These are phyloP conservation scores for Kuschelorhynchus macadamiae DNA, from an alignment of 2,888 invertebrate genomes.

Conservation along the genomic window DNA sequence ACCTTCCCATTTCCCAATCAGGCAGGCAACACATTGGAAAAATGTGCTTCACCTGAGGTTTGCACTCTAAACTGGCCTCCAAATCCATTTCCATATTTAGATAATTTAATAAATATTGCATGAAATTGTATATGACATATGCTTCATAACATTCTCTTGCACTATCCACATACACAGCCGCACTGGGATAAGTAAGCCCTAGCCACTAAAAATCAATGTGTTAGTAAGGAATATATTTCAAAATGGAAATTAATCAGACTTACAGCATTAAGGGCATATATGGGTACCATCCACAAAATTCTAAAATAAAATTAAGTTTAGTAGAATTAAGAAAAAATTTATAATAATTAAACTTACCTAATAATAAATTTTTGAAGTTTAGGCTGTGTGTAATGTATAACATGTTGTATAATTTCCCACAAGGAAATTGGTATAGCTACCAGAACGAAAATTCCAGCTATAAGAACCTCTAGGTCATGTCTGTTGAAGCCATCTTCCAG, in stretches of 20 bases:
- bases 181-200: slow-evolving; percentile 87
- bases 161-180: slow-evolving; percentile 94
- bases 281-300: slow-evolving; percentile 98
- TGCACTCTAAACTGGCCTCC: slow-evolving; percentile 84
- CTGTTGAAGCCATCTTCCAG: slow-evolving; percentile 84
- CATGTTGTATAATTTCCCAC: slow-evolving; percentile 95
- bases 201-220: slow-evolving; percentile 77
- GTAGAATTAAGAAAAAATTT: too few relatives aligned
- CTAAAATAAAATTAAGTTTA: slow-evolving; percentile 70
- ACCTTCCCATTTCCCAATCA: slow-evolving; percentile 95
- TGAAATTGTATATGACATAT: slow-evolving; percentile 98
- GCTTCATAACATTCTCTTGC: slow-evolving; percentile 97
- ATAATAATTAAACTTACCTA: slow-evolving; percentile 73
- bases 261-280: slow-evolving; percentile 95
- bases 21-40: slow-evolving; percentile 92
- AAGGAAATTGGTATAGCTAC: slow-evolving; percentile 92
- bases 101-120: slow-evolving; percentile 94
- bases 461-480: slow-evolving; percentile 84
- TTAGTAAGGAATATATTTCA: too few relatives aligned
- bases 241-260: slow-evolving; percentile 65
- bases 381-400: slow-evolving; percentile 93
- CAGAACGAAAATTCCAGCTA: slow-evolving; percentile 93
- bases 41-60: slow-evolving; percentile 89
- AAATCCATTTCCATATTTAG: slow-evolving; percentile 89
- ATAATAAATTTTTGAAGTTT: slow-evolving; percentile 94